Percentiles rank a stretch among this genome's conserved stretches.
Evolutionary conservation across 1,140 invertebrate species (phyloP).

Genomic region (Pinna nobilis): DNA sequence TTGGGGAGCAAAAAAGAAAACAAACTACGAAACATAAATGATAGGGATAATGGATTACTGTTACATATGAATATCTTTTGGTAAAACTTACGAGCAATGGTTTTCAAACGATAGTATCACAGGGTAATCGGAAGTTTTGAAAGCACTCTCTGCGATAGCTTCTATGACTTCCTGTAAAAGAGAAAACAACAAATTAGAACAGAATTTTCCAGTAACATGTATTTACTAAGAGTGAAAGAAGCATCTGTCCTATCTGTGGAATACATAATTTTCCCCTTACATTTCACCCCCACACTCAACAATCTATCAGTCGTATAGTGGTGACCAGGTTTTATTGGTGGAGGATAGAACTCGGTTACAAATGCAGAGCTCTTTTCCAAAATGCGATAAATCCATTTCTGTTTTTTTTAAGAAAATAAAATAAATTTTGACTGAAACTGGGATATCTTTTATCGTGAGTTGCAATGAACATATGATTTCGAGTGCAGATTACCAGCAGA

Average conservation of each 20-base stretch:
- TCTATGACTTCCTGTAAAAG: slow-evolving; percentile 89
- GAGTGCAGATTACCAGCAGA: too few species aligned
- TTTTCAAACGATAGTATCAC: slow-evolving; percentile 98
- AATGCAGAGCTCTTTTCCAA: too few species aligned
- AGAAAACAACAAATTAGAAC: slow-evolving; percentile 23
- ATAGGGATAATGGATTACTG: too few species aligned
- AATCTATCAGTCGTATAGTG: too few species aligned
- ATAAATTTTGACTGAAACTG: too few species aligned
- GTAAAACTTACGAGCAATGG: slow-evolving; percentile 83
- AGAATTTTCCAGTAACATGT: not conserved
- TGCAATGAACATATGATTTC: too few species aligned
- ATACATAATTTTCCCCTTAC: not conserved
- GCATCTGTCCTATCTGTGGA: not conserved
- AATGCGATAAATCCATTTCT: too few species aligned
- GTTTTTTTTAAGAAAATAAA: too few species aligned
- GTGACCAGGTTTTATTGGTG: not conserved
- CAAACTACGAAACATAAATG: too few species aligned
- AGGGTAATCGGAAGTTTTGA: slow-evolving; percentile 98
- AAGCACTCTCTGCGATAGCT: slow-evolving; percentile 97
- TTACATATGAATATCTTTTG: not conserved
- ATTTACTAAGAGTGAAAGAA: not conserved
- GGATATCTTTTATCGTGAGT: too few species aligned
- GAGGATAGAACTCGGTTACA: not conserved
- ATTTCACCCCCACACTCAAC: too few species aligned
- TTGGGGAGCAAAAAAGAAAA: too few species aligned